These are phyloP conservation scores for Rhodinocichla rosea DNA, from an alignment of 2,113 vertebrate genomes.

Conservation along the genomic window DNA sequence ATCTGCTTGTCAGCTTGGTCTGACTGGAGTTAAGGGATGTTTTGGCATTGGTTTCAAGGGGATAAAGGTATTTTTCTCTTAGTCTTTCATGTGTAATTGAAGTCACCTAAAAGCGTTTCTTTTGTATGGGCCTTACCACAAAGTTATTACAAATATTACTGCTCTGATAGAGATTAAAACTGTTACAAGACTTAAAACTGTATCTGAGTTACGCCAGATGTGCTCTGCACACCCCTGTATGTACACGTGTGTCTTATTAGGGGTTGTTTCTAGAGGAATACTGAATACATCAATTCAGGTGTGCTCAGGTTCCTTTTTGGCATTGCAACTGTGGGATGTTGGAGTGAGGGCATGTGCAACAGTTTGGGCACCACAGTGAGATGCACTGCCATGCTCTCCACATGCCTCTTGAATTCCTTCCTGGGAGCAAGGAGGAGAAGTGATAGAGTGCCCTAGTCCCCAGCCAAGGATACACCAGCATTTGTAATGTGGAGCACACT, in stretches of 20 bases:
- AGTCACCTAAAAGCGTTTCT: not conserved
- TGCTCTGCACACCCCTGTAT: fast-evolving
- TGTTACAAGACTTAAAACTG: not conserved
- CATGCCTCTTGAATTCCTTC: not conserved
- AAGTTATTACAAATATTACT: not conserved
- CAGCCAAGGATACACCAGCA: too few relatives aligned
- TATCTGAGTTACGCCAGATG: not conserved
- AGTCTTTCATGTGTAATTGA: not conserved
- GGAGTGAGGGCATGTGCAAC: not conserved
- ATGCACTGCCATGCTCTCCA: not conserved
- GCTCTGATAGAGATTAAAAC: not conserved
- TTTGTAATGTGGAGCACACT: not conserved
- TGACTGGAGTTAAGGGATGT: not conserved
- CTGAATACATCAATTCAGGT: not conserved
- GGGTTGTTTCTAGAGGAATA: not conserved
- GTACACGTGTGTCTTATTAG: fast-evolving
- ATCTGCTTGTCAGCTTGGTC: not conserved
- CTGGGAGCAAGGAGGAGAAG: not conserved
- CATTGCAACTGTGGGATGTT: fast-evolving
- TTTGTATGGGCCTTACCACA: not conserved
- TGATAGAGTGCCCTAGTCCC: not conserved
- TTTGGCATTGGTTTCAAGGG: not conserved
- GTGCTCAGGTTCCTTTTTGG: not conserved
- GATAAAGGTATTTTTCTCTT: not conserved
- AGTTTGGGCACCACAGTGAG: too few relatives aligned